Evolutionary conservation across 2,888 invertebrate genomes (phyloP).

Genomic region (Drosophila gaucha): DNA sequence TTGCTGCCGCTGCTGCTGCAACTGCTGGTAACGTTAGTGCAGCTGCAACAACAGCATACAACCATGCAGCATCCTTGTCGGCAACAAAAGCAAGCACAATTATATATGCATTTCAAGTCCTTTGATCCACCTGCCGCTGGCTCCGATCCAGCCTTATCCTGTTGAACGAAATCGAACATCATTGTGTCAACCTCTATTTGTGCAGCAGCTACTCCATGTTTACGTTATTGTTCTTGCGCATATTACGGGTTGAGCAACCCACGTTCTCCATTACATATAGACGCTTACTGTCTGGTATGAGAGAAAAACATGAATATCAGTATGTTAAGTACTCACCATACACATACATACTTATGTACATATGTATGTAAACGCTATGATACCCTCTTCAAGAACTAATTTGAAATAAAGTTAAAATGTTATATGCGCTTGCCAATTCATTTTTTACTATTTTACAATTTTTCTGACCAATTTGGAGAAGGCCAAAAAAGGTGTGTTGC

Average conservation of each 20-base stretch:
- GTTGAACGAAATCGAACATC: conserved; percentile 40
- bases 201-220: conserved; percentile 8
- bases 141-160: conserved; percentile 12
- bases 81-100: conserved; percentile 65
- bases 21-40: conserved; percentile 17
- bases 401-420: too few relatives aligned
- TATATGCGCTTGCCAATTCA: too few relatives aligned
- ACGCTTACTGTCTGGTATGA: neutral
- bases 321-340: too few relatives aligned
- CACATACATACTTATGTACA: too few relatives aligned
- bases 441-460: too few relatives aligned
- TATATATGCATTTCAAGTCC: conserved; percentile 54
- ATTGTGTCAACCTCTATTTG: conserved; percentile 31
- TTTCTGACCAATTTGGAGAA: too few relatives aligned
- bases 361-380: too few relatives aligned
- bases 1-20: neutral
- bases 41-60: conserved; percentile 55
- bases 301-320: neutral
- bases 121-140: neutral
- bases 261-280: neutral
- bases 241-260: neutral
- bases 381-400: too few relatives aligned
- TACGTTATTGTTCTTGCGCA: neutral
- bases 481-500: too few relatives aligned
- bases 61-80: conserved; percentile 69